Percentiles rank a stretch among this genome's conserved stretches.
phyloP scores from a whole-genome alignment of 2,888 invertebrate genomes.

The Limnephilus marmoratus region DNA sequence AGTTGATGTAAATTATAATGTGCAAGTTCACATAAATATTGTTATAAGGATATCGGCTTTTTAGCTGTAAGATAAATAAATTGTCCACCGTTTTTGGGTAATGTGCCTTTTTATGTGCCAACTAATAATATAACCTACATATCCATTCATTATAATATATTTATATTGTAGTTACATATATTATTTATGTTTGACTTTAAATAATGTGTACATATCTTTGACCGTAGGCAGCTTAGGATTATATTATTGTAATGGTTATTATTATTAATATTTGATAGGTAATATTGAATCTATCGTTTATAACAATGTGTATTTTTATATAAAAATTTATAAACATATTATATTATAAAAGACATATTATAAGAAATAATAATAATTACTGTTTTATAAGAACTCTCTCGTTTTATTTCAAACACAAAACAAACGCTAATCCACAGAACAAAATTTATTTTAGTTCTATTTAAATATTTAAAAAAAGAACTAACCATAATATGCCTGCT shows the following conservation, averaged over 20 bases:
- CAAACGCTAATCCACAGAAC: background rate
- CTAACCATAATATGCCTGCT: background rate
- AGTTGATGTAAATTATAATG: constrained; percentile 49
- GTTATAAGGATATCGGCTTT: constrained; percentile 41
- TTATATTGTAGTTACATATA: constrained; percentile 30
- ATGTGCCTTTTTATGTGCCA: constrained; percentile 65
- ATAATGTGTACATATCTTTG: constrained; percentile 61
- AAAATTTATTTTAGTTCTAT: background rate
- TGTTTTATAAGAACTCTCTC: constrained; percentile 55
- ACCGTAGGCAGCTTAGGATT: constrained; percentile 62
- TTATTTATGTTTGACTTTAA: constrained; percentile 14
- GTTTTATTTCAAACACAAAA: constrained; percentile 49
- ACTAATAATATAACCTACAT: constrained; percentile 58
- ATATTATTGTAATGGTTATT: constrained; percentile 40
- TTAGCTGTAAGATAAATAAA: constrained; percentile 45
- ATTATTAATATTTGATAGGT: constrained; percentile 3
- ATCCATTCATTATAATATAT: constrained; percentile 47
- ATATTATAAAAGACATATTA: constrained; percentile 59
- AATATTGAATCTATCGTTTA: constrained; percentile 27
- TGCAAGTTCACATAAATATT: constrained; percentile 8
- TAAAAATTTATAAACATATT: constrained; percentile 58
- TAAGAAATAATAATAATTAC: constrained; percentile 61
- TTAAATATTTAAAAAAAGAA: background rate
- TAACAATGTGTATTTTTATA: constrained; percentile 61
- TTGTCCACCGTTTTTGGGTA: constrained; percentile 59